phyloP scores from a whole-genome alignment of 2,888 invertebrate species.

The Cistogaster globosa region DNA sequence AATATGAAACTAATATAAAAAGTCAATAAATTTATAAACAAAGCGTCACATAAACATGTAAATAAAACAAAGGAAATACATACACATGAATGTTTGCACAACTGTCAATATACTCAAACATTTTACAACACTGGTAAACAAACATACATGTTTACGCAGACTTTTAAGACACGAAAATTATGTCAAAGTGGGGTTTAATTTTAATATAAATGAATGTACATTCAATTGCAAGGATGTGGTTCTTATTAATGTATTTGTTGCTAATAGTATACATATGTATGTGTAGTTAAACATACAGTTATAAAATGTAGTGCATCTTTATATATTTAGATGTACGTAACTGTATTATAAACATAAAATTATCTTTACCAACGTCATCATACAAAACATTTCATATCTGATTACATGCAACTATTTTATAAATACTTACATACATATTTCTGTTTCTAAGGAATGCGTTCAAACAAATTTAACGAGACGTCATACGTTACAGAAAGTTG shows the following conservation, averaged over 20 bases:
- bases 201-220: conserved; percentile 9
- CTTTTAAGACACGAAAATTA: conserved; percentile 38
- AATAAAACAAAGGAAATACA: conserved; percentile 24
- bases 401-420: conserved; percentile 1
- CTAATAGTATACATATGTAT: conserved; percentile 20
- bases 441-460: neutral
- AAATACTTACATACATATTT: neutral
- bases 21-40: conserved; percentile 58
- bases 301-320: neutral
- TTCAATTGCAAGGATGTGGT: conserved; percentile 33
- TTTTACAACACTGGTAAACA: neutral
- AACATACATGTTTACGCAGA: conserved; percentile 13
- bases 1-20: conserved; percentile 29
- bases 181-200: conserved; percentile 56
- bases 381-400: neutral
- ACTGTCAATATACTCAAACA: neutral
- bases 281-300: conserved; percentile 9
- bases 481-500: too few relatives aligned
- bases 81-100: neutral
- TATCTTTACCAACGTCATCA: conserved; percentile 4
- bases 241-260: conserved; percentile 47
- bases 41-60: conserved; percentile 46
- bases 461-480: neutral
- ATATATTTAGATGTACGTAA: neutral
- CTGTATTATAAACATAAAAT: conserved; percentile 4